Conservation (phyloP, 1,140 invertebrate species). For the Hormaphis cornu region DNA sequence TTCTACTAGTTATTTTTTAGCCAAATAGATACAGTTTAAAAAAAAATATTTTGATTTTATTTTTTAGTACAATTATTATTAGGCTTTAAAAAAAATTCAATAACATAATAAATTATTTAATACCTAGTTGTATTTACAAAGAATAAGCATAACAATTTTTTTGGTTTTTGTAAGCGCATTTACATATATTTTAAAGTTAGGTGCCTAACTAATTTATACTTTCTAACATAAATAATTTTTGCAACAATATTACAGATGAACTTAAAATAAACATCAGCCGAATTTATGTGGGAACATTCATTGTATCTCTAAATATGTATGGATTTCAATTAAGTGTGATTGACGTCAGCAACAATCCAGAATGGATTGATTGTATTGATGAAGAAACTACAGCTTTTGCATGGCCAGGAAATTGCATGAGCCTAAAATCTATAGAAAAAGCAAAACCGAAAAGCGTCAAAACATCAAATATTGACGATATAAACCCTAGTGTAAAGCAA, state of each 20-base stretch:
- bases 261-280: conserved; percentile 50
- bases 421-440: neutral
- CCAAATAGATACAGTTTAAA: too few species aligned
- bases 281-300: conserved; percentile 59
- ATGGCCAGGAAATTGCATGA: conserved; percentile 45
- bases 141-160: too few species aligned
- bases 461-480: conserved; percentile 6
- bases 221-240: neutral
- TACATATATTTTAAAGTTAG: too few species aligned
- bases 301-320: conserved; percentile 73
- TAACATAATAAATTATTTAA: too few species aligned
- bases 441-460: neutral
- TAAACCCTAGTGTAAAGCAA: conserved; percentile 12
- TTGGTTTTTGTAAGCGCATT: too few species aligned
- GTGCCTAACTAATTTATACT: too few species aligned
- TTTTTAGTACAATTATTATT: too few species aligned
- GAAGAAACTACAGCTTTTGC: conserved; percentile 49
- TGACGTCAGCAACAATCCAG: conserved; percentile 45
- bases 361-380: conserved; percentile 51
- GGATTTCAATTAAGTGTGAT: conserved; percentile 67
- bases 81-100: too few species aligned
- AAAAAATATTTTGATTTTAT: too few species aligned
- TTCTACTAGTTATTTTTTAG: too few species aligned
- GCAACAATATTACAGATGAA: conserved; percentile 42
- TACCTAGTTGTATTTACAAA: too few species aligned